Conservation (phyloP, 2,797 vertebrate genomes). For the Toxotes lorentzi region DNA sequence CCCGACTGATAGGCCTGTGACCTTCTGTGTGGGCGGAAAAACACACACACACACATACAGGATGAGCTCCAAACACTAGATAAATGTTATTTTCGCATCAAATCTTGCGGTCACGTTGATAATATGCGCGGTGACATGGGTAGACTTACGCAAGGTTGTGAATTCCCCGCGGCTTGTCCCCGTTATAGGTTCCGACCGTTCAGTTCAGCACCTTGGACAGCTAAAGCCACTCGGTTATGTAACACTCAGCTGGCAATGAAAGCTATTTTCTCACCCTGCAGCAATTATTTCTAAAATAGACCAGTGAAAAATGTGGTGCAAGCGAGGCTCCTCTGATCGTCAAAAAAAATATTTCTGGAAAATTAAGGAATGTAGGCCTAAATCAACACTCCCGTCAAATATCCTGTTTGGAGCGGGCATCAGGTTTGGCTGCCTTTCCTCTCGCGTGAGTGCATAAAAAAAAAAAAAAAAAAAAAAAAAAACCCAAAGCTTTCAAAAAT, state of each 20-base stretch:
- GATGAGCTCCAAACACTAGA: slow-evolving; percentile 34
- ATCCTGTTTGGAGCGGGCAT: slow-evolving; percentile 59
- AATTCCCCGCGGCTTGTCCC: slow-evolving; percentile 70
- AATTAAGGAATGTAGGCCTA: slow-evolving; percentile 18
- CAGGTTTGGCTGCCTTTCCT: slow-evolving; percentile 45
- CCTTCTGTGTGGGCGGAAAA: slow-evolving; percentile 72
- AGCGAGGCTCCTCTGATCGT: slow-evolving; percentile 18
- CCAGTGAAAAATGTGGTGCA: slow-evolving; percentile 30
- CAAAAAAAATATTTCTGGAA: background rate
- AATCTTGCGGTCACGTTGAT: slow-evolving; percentile 51
- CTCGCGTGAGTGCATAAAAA: slow-evolving; percentile 28
- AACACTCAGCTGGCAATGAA: slow-evolving; percentile 69
- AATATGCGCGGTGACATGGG: slow-evolving; percentile 51
- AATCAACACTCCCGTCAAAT: slow-evolving; percentile 65
- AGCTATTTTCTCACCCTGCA: slow-evolving; percentile 48
- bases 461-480: slow-evolving; percentile 10
- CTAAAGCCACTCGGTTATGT: slow-evolving; percentile 82
- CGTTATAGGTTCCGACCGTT: slow-evolving; percentile 57
- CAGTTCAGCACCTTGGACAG: slow-evolving; percentile 84
- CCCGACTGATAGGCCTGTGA: slow-evolving; percentile 69
- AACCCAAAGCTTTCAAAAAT: slow-evolving; percentile 34
- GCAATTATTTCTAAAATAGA: slow-evolving; percentile 32
- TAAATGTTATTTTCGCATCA: slow-evolving; percentile 13
- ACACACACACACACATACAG: slow-evolving; percentile 20
- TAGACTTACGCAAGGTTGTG: slow-evolving; percentile 80